Base-by-base conservation (phyloP, 2,797 vertebrate species). In the Ateles fusciceps region DNA sequence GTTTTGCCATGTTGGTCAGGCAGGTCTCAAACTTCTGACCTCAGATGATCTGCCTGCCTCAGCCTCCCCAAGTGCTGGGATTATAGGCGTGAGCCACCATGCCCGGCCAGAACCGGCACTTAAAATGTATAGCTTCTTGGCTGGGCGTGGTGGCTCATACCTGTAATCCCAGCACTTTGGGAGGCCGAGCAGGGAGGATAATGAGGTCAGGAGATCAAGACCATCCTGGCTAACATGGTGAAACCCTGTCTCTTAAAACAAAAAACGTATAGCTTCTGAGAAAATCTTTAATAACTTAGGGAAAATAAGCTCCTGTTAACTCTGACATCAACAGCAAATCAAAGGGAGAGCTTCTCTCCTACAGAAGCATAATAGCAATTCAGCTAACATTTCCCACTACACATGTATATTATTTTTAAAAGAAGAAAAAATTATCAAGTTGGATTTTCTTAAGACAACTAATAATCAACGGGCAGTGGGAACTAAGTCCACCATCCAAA, bases 401-500 rank as follows among this genome's bases (percentile, higher is more conserved):
- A 39, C 9, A 55, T 46, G 76, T 15, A 33, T 46, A 52, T 50
- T 81, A 76, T 72, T 64, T 92, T 95, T 36, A 61, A 97, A 94
- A 61, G 39, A 10, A 8, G 5, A 89, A 79, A 87, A 90, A 89
- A 11, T 59, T 71, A 92, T 28, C 36, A 92, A 59, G 17, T 79
- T 91, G 79, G 26, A 30, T n/a, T 92, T 75, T 83, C 84, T 39
- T 28, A 84, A 90, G 71, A 74, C 81, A 96, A 76, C 36, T 87
- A 84, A 83, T 15, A 92, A 44, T 72, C 74, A 94, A 86, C 5
- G 55, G 28, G 83, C 5, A 92, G 44, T 81, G 15, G 36, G 52
- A 86, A 94, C 17, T 7, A 85, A 92, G 76, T 26, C 59, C 39
- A 94, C 12, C 89, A 24, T 94, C 80, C 48, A 85, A 94, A 95